Base-by-base conservation (phyloP, 2,888 invertebrate genomes). In the Ichneumoninae sp. region DNA sequence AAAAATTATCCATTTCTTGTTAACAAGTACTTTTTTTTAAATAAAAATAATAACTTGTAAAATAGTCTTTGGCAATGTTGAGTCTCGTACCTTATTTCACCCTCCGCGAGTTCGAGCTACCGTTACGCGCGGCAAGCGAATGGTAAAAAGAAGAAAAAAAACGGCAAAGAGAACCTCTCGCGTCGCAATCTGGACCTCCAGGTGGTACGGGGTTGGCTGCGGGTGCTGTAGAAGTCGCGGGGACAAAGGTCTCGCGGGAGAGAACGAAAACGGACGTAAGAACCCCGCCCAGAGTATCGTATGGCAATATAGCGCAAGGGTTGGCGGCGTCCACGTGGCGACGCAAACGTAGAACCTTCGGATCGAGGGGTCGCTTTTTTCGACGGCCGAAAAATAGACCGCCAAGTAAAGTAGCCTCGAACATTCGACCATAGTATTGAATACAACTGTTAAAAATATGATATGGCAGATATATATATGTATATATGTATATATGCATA, bases 221-320 rank as follows among this genome's bases (percentile, higher is more conserved):
- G 70, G 52, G 70, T 78, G 70, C 78, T 70, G 33, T 70, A 63
- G 22, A 60, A 74, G 60, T 54, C 74, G 40, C 83, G 36, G 73
- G 88, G 85, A 91, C 89, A 90, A 91, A 91, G 90, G 87, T 89
- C 89, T 82, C 50, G 69, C 60, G 73, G 69, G 57, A 82, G 19
- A 70, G 66, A 89, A 88, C 87, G 90, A 90, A 88, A 89, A 90
- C 89, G 89, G 89, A 90, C 88, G 89, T 87, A 78, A 87, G 89
- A 87, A 83, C 92, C 88, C 92, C 92, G 92, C 92, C 93, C 93
- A 91, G 86, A 83, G 89, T 88, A 93, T 92, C 92, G 89, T 90
- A 89, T 92, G 89, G 88, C 88, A 90, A 75, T 75, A 71, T 66
- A 89, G 89, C 88, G 89, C 89, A 93, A 93, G 92, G 93, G 92